phyloP scores from a whole-genome alignment of 2,113 vertebrate species.

The Nansenia antarctica region DNA sequence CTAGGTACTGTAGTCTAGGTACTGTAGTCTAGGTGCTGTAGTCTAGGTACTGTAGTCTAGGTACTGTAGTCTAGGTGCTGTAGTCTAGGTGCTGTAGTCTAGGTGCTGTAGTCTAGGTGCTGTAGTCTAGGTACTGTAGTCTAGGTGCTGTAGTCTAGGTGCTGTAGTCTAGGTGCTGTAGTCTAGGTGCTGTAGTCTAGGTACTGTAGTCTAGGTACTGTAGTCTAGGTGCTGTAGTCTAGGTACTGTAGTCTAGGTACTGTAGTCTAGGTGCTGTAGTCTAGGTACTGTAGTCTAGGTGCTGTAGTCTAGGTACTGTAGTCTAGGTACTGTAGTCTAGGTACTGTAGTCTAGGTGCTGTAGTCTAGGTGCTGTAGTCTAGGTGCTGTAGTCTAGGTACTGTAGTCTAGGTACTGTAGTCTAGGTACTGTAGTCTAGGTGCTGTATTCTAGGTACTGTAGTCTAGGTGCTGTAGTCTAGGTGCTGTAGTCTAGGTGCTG shows the following conservation, averaged over 20 bases:
- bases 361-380: background rate
- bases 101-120: background rate
- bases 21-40: background rate
- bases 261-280: background rate
- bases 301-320: background rate
- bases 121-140: too few species aligned
- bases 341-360: background rate
- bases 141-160: background rate
- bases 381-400: background rate
- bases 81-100: background rate
- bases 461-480: slow-evolving; percentile 1
- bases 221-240: background rate
- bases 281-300: background rate
- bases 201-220: background rate
- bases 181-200: background rate
- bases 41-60: too few species aligned
- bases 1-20: background rate
- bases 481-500: background rate
- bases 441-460: too few species aligned
- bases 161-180: background rate
- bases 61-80: background rate
- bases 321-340: background rate
- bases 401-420: background rate
- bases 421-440: background rate
- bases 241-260: too few species aligned